phyloP scores from a whole-genome alignment of 2,888 invertebrate species.

The Parnassius apollo region DNA sequence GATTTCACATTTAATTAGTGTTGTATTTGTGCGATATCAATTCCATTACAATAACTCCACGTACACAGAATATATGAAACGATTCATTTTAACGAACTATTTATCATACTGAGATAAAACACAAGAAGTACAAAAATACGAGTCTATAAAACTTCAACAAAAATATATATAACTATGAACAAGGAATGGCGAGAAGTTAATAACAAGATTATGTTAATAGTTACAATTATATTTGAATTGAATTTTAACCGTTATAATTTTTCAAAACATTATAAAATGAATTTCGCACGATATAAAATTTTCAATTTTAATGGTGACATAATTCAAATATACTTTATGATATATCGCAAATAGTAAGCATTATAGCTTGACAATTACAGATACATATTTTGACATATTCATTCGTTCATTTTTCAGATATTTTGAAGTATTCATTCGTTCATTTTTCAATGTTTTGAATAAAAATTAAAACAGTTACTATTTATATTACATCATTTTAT shows the following conservation, averaged over 20 bases:
- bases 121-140: slow-evolving; percentile 40
- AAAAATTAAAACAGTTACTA: slow-evolving; percentile 1
- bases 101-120: slow-evolving; percentile 31
- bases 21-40: slow-evolving; percentile 9
- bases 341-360: no score
- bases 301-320: no score
- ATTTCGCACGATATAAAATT: no score
- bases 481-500: slow-evolving; percentile 10
- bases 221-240: slow-evolving; percentile 23
- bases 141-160: slow-evolving; percentile 39
- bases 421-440: not conserved
- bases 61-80: slow-evolving; percentile 15
- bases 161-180: slow-evolving; percentile 46
- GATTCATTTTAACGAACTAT: slow-evolving; percentile 11
- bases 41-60: slow-evolving; percentile 17
- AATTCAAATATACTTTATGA: no score
- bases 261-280: slow-evolving; percentile 4
- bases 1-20: not conserved
- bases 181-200: slow-evolving; percentile 60
- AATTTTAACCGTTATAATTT: not conserved
- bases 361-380: no score
- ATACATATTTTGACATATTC: no score
- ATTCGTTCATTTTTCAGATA: no score
- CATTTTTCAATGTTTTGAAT: not conserved
- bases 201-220: slow-evolving; percentile 38